phyloP scores from a whole-genome alignment of 2,797 vertebrate species.

The Todus mexicanus region DNA sequence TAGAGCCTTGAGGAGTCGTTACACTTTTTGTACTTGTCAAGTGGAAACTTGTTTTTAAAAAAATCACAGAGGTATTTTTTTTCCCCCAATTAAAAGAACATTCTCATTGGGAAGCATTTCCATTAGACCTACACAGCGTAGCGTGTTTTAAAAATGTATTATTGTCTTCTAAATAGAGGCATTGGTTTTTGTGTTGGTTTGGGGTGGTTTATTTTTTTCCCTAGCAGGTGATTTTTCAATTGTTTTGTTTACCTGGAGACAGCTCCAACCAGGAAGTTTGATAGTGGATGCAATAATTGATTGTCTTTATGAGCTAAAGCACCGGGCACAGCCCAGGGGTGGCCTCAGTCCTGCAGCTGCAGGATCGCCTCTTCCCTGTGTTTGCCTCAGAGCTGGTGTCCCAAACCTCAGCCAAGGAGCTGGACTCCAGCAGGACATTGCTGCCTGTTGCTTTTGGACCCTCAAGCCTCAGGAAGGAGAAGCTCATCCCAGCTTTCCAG shows the following conservation, averaged over 20 bases:
- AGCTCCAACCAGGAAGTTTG: background rate
- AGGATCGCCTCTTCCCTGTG: background rate
- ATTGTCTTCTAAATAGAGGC: background rate
- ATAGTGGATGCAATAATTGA: background rate
- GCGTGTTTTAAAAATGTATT: background rate
- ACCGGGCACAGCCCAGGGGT: background rate
- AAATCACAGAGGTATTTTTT: background rate
- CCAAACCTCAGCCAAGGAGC: background rate
- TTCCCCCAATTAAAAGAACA: background rate
- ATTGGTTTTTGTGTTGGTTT: background rate
- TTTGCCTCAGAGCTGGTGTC: background rate
- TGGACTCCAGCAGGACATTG: rapidly evolving
- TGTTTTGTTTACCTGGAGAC: background rate
- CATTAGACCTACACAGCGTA: background rate
- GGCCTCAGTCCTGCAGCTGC: background rate
- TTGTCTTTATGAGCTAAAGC: background rate
- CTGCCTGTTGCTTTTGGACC: background rate
- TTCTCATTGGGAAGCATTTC: background rate
- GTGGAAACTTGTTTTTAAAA: background rate
- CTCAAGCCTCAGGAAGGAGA: background rate
- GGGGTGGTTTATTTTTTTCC: background rate
- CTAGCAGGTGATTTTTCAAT: background rate
- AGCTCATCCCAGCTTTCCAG: rapidly evolving
- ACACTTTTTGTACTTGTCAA: background rate
- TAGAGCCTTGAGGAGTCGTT: background rate